Evolutionary conservation across 1,140 invertebrate genomes (phyloP).

Genomic region (Saccostrea echinata): DNA sequence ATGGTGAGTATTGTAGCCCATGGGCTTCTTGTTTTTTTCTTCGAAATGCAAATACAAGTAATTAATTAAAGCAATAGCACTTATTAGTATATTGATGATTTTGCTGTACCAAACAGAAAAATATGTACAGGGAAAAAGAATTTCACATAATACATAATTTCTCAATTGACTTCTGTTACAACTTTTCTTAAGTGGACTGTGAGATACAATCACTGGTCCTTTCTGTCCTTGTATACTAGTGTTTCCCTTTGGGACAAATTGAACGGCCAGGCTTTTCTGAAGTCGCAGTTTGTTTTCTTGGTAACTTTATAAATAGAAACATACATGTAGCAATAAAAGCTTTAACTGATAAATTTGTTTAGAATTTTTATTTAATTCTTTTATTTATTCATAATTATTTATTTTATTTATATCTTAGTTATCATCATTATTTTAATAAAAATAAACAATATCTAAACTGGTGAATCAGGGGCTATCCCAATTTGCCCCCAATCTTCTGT

Average conservation of each 20-base stretch:
- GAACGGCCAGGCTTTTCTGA: not conserved
- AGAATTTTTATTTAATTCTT: not conserved
- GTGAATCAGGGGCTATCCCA: not conserved
- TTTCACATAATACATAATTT: not conserved
- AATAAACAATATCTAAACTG: not conserved
- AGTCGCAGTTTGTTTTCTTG: not conserved
- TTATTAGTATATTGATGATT: no score
- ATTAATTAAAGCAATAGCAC: no score
- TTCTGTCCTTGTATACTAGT: not conserved
- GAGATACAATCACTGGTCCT: not conserved
- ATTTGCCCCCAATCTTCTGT: not conserved
- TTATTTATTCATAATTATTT: no score
- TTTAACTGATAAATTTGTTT: not conserved
- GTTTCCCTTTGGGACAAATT: not conserved
- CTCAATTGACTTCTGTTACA: not conserved
- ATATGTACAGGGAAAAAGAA: not conserved
- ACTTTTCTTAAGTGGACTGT: not conserved
- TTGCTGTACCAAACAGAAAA: not conserved
- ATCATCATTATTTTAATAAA: not conserved
- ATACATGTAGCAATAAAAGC: not conserved
- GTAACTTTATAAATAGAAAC: not conserved
- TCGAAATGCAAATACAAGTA: no score
- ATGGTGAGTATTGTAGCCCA: no score
- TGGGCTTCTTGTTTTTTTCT: no score
- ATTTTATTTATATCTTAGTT: no score